These are phyloP conservation scores for Fulica atra DNA, from an alignment of 2,113 vertebrate species.

Conservation along the genomic window DNA sequence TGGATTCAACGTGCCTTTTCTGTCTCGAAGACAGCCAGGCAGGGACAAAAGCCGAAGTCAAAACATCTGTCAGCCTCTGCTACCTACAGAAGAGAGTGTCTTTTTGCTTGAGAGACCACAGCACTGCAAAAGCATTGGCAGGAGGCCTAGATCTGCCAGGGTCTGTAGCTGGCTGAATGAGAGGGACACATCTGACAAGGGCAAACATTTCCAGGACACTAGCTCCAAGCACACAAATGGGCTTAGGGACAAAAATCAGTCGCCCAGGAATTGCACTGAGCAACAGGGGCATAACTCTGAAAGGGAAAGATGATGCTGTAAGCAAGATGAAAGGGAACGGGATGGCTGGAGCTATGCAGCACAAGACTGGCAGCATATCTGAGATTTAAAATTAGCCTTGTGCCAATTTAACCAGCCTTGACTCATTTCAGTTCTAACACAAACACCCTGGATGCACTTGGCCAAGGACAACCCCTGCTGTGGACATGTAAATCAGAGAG, in stretches of 20 bases:
- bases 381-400: slow-evolving; percentile 6
- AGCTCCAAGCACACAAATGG: background rate
- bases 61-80: slow-evolving; percentile 43
- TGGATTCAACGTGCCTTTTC: background rate
- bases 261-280: background rate
- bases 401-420: background rate
- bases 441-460: background rate
- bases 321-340: background rate
- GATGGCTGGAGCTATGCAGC: background rate
- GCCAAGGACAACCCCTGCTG: slow-evolving; percentile 11
- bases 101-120: slow-evolving; percentile 43
- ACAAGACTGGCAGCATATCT: background rate
- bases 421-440: background rate
- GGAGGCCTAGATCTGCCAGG: slow-evolving; percentile 42
- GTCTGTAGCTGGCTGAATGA: background rate
- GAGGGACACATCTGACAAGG: slow-evolving; percentile 46
- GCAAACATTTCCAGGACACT: slow-evolving; percentile 22
- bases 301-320: background rate
- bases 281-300: background rate
- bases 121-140: background rate
- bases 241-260: background rate
- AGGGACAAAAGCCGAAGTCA: slow-evolving; percentile 7
- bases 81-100: background rate
- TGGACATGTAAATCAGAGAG: background rate
- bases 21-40: background rate